phyloP scores from a whole-genome alignment of 1,140 invertebrate species.

The Hermatobates lingyangjiaoensis region DNA sequence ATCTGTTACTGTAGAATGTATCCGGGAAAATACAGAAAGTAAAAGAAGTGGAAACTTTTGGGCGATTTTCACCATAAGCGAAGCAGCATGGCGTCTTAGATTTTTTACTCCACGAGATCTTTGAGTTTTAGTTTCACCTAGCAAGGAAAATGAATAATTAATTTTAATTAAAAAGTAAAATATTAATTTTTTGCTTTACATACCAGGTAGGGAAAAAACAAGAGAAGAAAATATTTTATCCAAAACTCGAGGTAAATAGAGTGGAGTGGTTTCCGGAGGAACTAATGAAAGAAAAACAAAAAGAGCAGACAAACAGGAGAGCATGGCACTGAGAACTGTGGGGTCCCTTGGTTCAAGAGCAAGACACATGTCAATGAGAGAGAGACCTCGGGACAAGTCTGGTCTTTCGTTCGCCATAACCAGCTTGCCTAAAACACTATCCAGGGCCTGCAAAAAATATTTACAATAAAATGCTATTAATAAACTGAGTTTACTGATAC shows the following conservation, averaged over 20 bases:
- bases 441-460: conserved; percentile 34
- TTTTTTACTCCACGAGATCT: conserved; percentile 59
- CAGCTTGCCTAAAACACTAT: conserved; percentile 60
- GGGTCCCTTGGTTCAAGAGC: conserved; percentile 52
- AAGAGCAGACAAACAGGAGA: conserved; percentile 76
- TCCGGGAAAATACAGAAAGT: conserved; percentile 69
- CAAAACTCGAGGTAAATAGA: conserved; percentile 51
- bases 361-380: conserved; percentile 55
- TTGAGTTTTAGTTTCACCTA: conserved; percentile 37
- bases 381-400: conserved; percentile 41
- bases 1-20: conserved; percentile 49
- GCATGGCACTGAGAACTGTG: conserved; percentile 52
- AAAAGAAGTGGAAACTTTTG: conserved; percentile 65
- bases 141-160: too few species aligned
- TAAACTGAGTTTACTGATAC: too few species aligned
- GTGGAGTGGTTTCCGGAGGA: conserved; percentile 36
- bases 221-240: conserved; percentile 73
- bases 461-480: conserved; percentile 3
- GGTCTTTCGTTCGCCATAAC: conserved; percentile 41
- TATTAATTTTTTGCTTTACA: too few species aligned
- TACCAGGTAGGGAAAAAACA: conserved; percentile 51
- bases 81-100: conserved; percentile 69
- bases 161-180: too few species aligned
- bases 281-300: conserved; percentile 78
- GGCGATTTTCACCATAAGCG: conserved; percentile 72